Percentiles rank a stretch among this genome's conserved stretches.
phyloP scores from a whole-genome alignment of 2,888 invertebrate species.

The Agonopterix arenella region DNA sequence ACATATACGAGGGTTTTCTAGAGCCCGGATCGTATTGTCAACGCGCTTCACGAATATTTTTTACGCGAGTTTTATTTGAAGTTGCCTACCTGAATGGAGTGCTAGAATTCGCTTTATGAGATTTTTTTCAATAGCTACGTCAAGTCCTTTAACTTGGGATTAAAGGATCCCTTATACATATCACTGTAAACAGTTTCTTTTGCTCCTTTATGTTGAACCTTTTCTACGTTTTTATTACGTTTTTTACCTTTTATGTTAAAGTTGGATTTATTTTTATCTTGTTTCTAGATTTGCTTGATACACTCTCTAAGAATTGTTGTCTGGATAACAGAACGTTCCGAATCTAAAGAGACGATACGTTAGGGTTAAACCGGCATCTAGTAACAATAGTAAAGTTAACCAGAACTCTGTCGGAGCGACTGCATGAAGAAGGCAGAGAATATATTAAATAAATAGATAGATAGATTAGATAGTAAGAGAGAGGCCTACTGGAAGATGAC shows the following conservation, averaged over 20 bases:
- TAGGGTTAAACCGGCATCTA: no score
- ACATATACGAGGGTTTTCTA: slow-evolving; percentile 74
- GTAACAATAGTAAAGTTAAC: no score
- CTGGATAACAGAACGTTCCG: no score
- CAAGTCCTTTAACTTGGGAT: slow-evolving; percentile 49
- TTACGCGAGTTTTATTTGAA: slow-evolving; percentile 67
- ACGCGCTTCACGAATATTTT: slow-evolving; percentile 63
- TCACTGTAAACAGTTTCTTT: slow-evolving; percentile 46
- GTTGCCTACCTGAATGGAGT: slow-evolving; percentile 71
- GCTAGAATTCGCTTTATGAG: slow-evolving; percentile 72
- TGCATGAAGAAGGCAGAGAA: no score
- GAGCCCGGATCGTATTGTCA: slow-evolving; percentile 62
- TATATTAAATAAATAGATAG: no score
- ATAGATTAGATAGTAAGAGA: no score
- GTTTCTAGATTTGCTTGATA: no score
- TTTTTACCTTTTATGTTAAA: slow-evolving; percentile 6
- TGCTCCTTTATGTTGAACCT: slow-evolving; percentile 15
- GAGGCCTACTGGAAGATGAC: no score
- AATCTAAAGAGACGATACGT: no score
- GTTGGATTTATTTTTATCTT: no score
- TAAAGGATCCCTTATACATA: slow-evolving; percentile 49
- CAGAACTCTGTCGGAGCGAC: no score
- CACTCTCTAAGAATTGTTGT: no score
- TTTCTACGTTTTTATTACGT: slow-evolving; percentile 32
- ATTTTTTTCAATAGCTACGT: slow-evolving; percentile 52